These are phyloP conservation scores for Argynnis bischoffii DNA, from an alignment of 2,888 invertebrate genomes.

Conservation along the genomic window DNA sequence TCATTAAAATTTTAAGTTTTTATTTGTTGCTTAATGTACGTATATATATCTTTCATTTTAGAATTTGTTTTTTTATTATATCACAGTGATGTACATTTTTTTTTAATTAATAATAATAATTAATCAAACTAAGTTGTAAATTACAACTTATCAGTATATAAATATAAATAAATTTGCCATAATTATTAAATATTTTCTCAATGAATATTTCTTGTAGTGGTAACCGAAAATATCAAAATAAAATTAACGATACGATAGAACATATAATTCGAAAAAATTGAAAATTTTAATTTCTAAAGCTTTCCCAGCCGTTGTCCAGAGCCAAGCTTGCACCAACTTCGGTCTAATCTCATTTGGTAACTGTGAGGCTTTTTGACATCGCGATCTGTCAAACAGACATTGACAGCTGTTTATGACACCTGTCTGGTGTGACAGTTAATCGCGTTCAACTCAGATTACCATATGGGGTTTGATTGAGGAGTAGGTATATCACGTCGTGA, in stretches of 20 bases:
- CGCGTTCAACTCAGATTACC: constrained; percentile 89
- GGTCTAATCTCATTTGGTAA: constrained; percentile 99
- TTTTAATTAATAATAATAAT: too few species aligned
- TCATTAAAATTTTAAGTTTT: neutral
- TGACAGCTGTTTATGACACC: constrained; percentile 46
- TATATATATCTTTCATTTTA: too few species aligned
- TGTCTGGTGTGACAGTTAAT: constrained; percentile 42
- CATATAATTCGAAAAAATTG: constrained; percentile 2
- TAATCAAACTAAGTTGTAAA: too few species aligned
- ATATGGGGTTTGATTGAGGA: constrained; percentile 90
- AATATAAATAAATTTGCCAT: too few species aligned
- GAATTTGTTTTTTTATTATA: too few species aligned
- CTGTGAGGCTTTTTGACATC: constrained; percentile 88
- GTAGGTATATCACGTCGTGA: constrained; percentile 71
- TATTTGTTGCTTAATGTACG: too few species aligned
- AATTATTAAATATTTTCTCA: too few species aligned
- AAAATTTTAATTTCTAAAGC: constrained; percentile 18
- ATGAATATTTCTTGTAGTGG: too few species aligned
- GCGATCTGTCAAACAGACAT: constrained; percentile 44
- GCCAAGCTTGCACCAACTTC: constrained; percentile 79
- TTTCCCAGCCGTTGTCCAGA: constrained; percentile 45
- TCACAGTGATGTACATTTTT: too few species aligned
- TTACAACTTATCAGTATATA: too few species aligned
- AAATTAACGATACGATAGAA: too few species aligned
- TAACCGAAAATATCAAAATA: too few species aligned